phyloP scores from a whole-genome alignment of 1,140 invertebrate species.

The Saccostrea cuccullata region DNA sequence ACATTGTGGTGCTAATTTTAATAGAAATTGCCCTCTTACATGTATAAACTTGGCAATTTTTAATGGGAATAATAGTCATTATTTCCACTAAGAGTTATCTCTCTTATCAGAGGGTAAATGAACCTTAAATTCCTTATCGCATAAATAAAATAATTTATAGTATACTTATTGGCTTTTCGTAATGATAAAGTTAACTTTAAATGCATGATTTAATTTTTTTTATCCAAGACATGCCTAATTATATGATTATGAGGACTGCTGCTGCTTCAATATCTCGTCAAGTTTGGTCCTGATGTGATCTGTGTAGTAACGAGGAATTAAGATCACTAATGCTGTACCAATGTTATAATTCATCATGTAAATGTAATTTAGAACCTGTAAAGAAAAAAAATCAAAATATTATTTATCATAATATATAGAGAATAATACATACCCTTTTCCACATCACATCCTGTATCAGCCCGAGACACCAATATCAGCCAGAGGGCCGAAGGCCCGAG shows the following conservation, averaged over 20 bases:
- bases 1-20: not conserved
- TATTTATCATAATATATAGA: not conserved
- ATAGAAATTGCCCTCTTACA: too few species aligned
- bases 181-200: not conserved
- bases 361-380: conserved; percentile 51
- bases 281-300: not conserved
- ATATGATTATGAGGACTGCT: not conserved
- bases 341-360: conserved; percentile 51
- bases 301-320: not conserved
- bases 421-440: too few species aligned
- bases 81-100: not conserved
- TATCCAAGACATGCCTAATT: not conserved
- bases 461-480: too few species aligned
- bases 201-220: not conserved
- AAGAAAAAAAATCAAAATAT: not conserved
- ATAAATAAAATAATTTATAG: not conserved
- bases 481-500: too few species aligned
- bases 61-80: not conserved
- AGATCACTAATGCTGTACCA: not conserved
- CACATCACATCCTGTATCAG: too few species aligned
- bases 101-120: too few species aligned
- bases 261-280: not conserved
- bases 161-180: not conserved
- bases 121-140: not conserved
- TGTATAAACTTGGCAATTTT: too few species aligned